Evolutionary conservation across 2,113 vertebrate genomes (phyloP), one percentile per base, ranked within the genome.

Genomic region (Falcunculus frontatus): DNA sequence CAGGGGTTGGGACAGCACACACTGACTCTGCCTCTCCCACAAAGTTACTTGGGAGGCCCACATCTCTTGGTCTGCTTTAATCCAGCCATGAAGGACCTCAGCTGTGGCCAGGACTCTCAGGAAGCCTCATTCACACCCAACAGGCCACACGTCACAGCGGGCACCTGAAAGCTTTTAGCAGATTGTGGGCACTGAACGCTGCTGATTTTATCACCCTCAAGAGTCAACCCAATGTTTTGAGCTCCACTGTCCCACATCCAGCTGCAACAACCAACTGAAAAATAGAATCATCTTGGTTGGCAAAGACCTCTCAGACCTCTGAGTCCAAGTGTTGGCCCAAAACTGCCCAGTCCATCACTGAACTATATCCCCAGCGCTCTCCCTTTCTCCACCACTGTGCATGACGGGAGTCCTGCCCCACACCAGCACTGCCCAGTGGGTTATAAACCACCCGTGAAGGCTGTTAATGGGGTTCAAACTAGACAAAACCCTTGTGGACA

Each of bases 311-410:
- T 42, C 7, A 49, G 56, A 56, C 18, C 42, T 49, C 35, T 4
- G 10, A 77, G 26, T 20, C 35, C 72, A 49, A 0, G 9, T 63
- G 17, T 23, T 49, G 65, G 16, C 32, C 63, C 27, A 20, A 16
- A 35, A 29, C 22, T 42, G 41, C 49, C 26, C 32, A 20, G 26
- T 42, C 32, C 42, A 15, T 33, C 49, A 5, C 32, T 21, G 27
- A 70, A 14, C 11, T 7, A 9, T 7, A 14, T 33, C 18, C 32
- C 62, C 16, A 1, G 26, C 0, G 0, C 53, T 2, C 23, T 60
- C 13, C 46, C 15, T 55, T 52, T 37, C 76, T 41, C 69, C 50
- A 35, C 19, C 12, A 1, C 0, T 11, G 19, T 29, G 9, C 63
- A 2, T 0, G 12, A 6, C 42, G 14, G n/a, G 23, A 64, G 32